Conservation (phyloP, 1,140 invertebrate species). For the Halictus rubicundus region DNA sequence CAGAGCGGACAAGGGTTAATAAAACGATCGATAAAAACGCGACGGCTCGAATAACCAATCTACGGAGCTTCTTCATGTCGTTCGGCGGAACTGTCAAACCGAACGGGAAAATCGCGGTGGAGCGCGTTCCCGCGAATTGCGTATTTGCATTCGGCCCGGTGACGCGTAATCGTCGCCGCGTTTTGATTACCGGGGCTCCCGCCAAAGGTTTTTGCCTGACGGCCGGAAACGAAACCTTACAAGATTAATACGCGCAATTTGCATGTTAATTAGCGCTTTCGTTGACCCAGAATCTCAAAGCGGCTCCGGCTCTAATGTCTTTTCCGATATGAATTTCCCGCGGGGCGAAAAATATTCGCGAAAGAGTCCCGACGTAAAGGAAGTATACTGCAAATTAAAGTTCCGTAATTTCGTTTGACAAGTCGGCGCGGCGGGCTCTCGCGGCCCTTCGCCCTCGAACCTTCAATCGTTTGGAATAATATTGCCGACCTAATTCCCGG, state of each 20-base stretch:
- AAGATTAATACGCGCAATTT: constrained; percentile 42
- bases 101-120: no score
- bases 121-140: constrained; percentile 6
- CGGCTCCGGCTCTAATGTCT: constrained; percentile 24
- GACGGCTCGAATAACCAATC: not conserved
- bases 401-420: constrained; percentile 12
- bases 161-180: constrained; percentile 22
- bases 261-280: constrained; percentile 40
- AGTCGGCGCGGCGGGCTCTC: no score
- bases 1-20: not conserved
- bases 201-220: not conserved
- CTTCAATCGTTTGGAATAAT: constrained; percentile 3
- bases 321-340: constrained; percentile 36
- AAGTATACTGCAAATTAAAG: constrained; percentile 13
- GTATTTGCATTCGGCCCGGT: constrained; percentile 18
- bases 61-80: not conserved
- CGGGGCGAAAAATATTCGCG: constrained; percentile 14
- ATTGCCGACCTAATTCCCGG: not conserved
- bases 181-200: constrained; percentile 19
- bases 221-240: constrained; percentile 2
- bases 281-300: constrained; percentile 31
- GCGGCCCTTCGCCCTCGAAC: not conserved
- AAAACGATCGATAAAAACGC: not conserved
- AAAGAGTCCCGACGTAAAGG: not conserved
- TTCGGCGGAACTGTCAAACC: not conserved